Conservation (phyloP, 2,113 vertebrate genomes). For the Dasyornis broadbenti region DNA sequence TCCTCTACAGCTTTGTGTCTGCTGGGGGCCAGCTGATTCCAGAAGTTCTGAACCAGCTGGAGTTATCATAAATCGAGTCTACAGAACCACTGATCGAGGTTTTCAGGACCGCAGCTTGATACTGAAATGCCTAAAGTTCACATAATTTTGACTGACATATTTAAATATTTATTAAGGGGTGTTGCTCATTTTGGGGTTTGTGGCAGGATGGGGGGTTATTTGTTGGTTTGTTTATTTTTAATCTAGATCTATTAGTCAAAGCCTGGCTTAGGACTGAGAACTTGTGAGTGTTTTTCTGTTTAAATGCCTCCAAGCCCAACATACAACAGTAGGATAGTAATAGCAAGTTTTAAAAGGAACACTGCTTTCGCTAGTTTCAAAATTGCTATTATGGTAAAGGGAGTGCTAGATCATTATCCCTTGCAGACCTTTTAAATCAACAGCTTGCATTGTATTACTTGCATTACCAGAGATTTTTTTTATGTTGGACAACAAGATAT, state of each 20-base stretch:
- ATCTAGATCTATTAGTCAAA: neutral
- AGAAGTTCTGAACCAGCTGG: neutral
- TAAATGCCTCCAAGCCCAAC: neutral
- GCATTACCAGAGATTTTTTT: neutral
- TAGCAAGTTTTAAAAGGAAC: neutral
- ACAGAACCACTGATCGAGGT: neutral
- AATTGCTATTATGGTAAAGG: neutral
- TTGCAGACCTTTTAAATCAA: neutral
- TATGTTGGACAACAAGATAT: neutral
- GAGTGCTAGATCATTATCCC: neutral
- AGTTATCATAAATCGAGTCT: neutral
- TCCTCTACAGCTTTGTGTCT: neutral
- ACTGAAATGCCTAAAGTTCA: neutral
- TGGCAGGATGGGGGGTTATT: neutral
- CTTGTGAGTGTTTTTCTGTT: neutral
- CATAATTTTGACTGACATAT: neutral
- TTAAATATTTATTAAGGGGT: neutral
- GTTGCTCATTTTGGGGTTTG: neutral
- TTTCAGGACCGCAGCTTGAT: neutral
- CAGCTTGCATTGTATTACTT: neutral
- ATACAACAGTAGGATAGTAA: neutral
- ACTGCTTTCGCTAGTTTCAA: neutral
- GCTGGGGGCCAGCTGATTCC: neutral
- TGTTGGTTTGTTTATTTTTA: neutral
- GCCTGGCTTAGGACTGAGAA: neutral